Percentiles rank a stretch among this genome's conserved stretches.
phyloP scores from a whole-genome alignment of 2,797 vertebrate genomes.

The Monodelphis domestica region DNA sequence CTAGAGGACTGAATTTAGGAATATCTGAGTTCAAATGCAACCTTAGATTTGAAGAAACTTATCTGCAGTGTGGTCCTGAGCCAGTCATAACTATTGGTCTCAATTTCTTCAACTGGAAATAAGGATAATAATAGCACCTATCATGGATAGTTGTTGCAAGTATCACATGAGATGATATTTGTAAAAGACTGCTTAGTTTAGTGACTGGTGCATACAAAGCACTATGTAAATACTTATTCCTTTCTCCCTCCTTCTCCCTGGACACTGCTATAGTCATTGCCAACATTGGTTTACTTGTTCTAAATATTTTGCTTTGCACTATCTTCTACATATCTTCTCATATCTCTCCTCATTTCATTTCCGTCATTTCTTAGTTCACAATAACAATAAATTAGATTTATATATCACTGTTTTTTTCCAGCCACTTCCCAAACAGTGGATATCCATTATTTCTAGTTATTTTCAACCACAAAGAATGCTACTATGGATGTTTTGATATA shows the following conservation, averaged over 20 bases:
- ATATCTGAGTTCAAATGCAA: neutral
- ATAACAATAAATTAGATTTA: neutral
- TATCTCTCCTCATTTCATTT: neutral
- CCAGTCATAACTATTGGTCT: neutral
- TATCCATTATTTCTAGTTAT: neutral
- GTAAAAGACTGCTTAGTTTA: neutral
- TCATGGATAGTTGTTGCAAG: neutral
- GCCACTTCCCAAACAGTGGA: neutral
- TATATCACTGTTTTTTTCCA: neutral
- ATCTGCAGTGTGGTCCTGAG: neutral
- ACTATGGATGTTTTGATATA: neutral
- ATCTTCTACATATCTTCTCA: neutral
- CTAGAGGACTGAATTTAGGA: neutral
- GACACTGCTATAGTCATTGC: neutral
- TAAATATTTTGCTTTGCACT: neutral
- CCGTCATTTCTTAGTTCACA: neutral
- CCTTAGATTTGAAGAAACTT: neutral
- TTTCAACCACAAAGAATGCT: neutral
- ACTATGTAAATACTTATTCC: neutral
- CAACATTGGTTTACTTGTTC: neutral
- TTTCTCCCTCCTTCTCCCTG: neutral
- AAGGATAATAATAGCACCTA: neutral
- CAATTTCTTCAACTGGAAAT: neutral
- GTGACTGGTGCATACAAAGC: neutral
- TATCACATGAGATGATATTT: neutral